phyloP scores from a whole-genome alignment of 1,140 invertebrate genomes.

The Oryzaephilus surinamensis region DNA sequence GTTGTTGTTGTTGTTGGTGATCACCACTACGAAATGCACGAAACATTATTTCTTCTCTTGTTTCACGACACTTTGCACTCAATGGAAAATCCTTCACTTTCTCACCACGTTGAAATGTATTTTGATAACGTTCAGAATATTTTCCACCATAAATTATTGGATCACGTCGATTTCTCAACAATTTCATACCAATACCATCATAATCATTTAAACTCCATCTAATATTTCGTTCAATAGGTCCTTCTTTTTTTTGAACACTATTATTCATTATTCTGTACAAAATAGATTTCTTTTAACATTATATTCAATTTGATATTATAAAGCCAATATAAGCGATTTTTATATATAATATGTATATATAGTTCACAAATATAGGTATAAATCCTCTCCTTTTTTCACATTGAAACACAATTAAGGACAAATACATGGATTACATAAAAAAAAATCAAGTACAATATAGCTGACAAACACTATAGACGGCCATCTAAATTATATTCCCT shows the following conservation, averaged over 20 bases:
- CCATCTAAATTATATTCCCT: no score
- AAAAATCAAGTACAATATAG: no score
- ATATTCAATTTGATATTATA: neutral
- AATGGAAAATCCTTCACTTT: constrained; percentile 16
- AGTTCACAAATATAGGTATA: no score
- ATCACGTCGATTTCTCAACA: constrained; percentile 26
- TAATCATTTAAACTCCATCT: constrained; percentile 12
- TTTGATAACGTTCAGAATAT: constrained; percentile 30
- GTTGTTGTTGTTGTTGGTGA: no score
- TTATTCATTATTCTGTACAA: constrained; percentile 19
- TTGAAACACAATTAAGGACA: no score
- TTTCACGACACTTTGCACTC: constrained; percentile 14
- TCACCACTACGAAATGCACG: no score
- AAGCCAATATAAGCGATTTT: no score
- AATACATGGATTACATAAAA: no score
- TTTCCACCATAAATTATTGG: constrained; percentile 28
- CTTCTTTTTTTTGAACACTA: neutral
- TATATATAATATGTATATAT: no score
- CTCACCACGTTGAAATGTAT: constrained; percentile 25
- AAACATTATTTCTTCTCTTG: constrained; percentile 6
- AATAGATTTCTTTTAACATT: neutral
- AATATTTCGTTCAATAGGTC: no score
- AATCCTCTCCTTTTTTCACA: no score
- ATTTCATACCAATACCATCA: constrained; percentile 21
- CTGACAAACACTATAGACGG: no score